Conservation (phyloP, 2,113 vertebrate genomes). For the Semnopithecus entellus region DNA sequence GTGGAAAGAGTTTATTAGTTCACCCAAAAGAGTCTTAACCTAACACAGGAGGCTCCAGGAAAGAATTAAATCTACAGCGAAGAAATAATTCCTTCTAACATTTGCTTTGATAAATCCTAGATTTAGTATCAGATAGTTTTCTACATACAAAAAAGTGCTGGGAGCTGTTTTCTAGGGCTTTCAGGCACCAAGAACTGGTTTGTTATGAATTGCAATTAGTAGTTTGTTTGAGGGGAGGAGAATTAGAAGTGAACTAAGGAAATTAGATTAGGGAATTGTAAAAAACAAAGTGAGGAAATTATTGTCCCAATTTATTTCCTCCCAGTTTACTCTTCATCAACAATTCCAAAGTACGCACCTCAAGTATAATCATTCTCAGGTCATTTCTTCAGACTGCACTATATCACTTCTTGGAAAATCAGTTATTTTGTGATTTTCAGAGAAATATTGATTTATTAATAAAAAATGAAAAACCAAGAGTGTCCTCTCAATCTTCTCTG, state of each 20-base stretch:
- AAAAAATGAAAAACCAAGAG: not conserved
- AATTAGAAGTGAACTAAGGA: not conserved
- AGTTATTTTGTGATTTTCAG: slow-evolving; percentile 28
- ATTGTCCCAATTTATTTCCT: not conserved
- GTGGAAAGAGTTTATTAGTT: not conserved
- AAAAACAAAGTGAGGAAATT: not conserved
- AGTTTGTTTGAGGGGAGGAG: not conserved
- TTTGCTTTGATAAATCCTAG: not conserved
- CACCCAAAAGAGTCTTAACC: not conserved
- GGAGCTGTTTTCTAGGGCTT: not conserved
- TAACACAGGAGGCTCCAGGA: not conserved
- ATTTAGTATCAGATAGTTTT: not conserved
- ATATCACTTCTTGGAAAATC: not conserved
- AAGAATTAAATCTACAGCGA: not conserved
- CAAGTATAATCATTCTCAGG: not conserved
- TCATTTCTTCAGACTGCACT: not conserved
- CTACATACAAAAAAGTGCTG: not conserved
- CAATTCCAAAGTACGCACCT: not conserved
- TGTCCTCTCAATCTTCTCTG: not conserved
- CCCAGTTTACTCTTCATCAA: not conserved
- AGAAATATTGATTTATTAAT: not conserved
- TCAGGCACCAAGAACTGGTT: not conserved
- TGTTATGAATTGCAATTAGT: not conserved
- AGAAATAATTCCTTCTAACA: not conserved
- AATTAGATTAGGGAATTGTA: not conserved